Conservation (phyloP, 92 coral and sea anemone species). For the Zoanthus solanderi region DNA sequence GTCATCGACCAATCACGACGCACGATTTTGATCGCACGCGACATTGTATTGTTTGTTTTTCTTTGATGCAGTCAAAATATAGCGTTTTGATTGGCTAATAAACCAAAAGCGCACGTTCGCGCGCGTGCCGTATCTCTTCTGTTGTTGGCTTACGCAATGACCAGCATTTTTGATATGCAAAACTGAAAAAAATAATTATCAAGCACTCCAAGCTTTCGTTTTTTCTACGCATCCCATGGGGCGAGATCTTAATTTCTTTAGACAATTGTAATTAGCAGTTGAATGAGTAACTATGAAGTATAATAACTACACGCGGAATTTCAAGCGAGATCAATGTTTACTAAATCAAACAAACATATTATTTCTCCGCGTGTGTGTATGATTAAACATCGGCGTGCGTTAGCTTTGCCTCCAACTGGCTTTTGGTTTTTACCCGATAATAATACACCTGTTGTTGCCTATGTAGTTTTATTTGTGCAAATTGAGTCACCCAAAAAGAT, state of each 20-base stretch:
- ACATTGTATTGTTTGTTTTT: constrained; percentile 84
- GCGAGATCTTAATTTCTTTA: constrained; percentile 63
- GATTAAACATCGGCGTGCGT: constrained; percentile 38
- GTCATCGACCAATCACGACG: constrained; percentile 75
- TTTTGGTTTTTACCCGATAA: neutral
- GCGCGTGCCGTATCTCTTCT: constrained; percentile 81
- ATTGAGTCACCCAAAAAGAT: neutral
- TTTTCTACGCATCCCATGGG: constrained; percentile 50
- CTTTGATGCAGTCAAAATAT: constrained; percentile 69
- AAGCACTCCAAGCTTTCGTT: constrained; percentile 46
- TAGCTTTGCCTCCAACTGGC: neutral
- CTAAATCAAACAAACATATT: constrained; percentile 14
- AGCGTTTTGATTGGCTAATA: constrained; percentile 81
- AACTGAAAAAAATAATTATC: constrained; percentile 10
- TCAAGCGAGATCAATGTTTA: constrained; percentile 29
- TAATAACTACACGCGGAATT: constrained; percentile 66
- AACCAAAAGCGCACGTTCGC: constrained; percentile 83
- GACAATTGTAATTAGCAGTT: constrained; percentile 66
- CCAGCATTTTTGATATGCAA: constrained; percentile 65
- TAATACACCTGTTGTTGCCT: neutral
- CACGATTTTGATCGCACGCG: constrained; percentile 91
- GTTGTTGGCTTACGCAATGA: constrained; percentile 61
- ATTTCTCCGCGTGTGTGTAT: constrained; percentile 32
- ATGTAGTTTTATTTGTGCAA: neutral
- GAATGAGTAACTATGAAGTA: constrained; percentile 47